Conservation (phyloP, 2,113 vertebrate species). For the Sorex araneus region DNA sequence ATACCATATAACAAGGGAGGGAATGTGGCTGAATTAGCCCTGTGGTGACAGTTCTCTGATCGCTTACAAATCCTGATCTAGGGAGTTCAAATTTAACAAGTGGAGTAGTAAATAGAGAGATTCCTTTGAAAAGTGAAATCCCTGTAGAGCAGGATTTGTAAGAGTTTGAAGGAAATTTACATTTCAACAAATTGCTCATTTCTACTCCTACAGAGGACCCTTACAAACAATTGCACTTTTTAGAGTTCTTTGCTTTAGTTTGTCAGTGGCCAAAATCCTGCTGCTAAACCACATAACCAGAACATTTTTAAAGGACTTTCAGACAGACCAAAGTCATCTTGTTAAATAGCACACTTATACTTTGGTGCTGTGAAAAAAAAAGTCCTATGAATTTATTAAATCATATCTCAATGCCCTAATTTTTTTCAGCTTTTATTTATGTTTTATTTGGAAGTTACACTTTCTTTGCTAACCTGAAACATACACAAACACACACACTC, state of each 20-base stretch:
- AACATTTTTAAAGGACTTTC: constrained; percentile 66
- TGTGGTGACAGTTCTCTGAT: constrained; percentile 61
- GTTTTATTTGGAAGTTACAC: not conserved
- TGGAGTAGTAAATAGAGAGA: constrained; percentile 64
- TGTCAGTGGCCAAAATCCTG: not conserved
- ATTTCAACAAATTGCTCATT: constrained; percentile 74
- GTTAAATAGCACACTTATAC: not conserved
- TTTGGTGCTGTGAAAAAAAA: constrained; percentile 38
- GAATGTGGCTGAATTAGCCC: constrained; percentile 37
- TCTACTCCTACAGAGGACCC: constrained; percentile 60
- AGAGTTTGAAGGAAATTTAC: constrained; percentile 80
- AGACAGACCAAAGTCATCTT: constrained; percentile 52
- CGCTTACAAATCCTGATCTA: constrained; percentile 70
- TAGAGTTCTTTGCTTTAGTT: constrained; percentile 52
- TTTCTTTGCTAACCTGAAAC: not conserved
- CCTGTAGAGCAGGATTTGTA: constrained; percentile 61
- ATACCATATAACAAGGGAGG: not conserved
- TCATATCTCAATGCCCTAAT: not conserved
- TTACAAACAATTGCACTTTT: constrained; percentile 71
- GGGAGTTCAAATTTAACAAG: constrained; percentile 68
- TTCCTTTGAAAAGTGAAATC: constrained; percentile 78
- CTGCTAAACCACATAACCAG: constrained; percentile 54
- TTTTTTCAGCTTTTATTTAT: constrained; percentile 34
- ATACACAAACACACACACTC: not conserved
- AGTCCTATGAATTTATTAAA: constrained; percentile 62